Conservation (phyloP, 2,113 vertebrate genomes). For the Cygnus atratus region DNA sequence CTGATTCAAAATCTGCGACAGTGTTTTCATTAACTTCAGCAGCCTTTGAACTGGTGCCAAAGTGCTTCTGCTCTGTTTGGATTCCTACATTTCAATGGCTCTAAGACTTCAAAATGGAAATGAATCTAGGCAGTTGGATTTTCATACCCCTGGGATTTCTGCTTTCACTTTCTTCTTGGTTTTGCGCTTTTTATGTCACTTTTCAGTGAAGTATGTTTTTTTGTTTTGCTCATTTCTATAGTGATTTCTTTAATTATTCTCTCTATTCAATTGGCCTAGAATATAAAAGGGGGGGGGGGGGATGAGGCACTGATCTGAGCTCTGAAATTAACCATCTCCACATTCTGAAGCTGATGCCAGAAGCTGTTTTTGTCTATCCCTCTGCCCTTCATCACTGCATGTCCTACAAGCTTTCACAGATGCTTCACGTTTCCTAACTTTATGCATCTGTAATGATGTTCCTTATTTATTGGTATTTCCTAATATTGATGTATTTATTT, state of each 20-base stretch:
- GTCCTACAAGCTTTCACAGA: constrained; percentile 56
- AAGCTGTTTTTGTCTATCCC: constrained; percentile 85
- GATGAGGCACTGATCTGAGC: constrained; percentile 57
- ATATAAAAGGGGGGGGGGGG: constrained; percentile 28
- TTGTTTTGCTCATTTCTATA: constrained; percentile 38
- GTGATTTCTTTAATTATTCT: constrained; percentile 29
- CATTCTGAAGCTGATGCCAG: constrained; percentile 98
- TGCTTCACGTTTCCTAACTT: constrained; percentile 62
- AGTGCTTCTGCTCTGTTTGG: constrained; percentile 50
- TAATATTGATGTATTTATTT: neutral
- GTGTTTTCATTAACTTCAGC: constrained; percentile 59
- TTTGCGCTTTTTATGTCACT: constrained; percentile 43
- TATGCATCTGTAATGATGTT: constrained; percentile 13
- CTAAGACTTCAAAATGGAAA: constrained; percentile 46
- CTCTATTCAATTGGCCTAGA: constrained; percentile 70
- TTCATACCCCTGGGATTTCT: constrained; percentile 72
- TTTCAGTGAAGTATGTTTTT: constrained; percentile 45
- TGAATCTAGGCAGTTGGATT: constrained; percentile 63
- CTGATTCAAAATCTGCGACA: constrained; percentile 25
- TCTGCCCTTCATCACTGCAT: constrained; percentile 71
- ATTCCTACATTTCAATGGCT: constrained; percentile 24
- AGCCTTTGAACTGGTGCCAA: constrained; percentile 36
- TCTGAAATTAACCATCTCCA: constrained; percentile 84
- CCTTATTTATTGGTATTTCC: constrained; percentile 38
- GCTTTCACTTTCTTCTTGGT: constrained; percentile 53